These are phyloP conservation scores for Dallia pectoralis DNA, from an alignment of 2,797 vertebrate species.

Conservation along the genomic window DNA sequence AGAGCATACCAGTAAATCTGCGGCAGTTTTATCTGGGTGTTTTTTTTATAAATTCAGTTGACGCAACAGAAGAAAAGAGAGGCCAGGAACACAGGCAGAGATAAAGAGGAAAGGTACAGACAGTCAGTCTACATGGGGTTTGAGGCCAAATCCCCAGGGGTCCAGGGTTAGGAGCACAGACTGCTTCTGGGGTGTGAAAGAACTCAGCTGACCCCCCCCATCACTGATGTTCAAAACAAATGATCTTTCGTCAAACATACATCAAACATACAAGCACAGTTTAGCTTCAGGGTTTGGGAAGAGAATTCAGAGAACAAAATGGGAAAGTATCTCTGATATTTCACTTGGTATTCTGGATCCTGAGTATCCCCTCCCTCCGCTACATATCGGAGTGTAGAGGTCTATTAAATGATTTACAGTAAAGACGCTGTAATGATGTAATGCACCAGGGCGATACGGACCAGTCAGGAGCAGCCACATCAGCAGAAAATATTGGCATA, in stretches of 20 bases:
- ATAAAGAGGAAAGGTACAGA: too few relatives aligned
- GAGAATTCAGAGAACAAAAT: neutral
- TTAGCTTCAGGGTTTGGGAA: neutral
- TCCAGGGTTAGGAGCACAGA: too few relatives aligned
- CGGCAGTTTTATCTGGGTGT: too few relatives aligned
- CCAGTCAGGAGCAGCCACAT: neutral
- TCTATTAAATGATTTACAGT: neutral
- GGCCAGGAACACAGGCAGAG: too few relatives aligned
- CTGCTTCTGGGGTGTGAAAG: neutral
- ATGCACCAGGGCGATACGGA: constrained; percentile 1
- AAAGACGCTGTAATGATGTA: neutral
- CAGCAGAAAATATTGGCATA: constrained; percentile 12
- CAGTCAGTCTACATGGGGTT: too few relatives aligned
- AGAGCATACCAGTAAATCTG: too few relatives aligned
- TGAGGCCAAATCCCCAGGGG: too few relatives aligned
- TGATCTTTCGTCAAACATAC: neutral
- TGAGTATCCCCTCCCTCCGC: neutral
- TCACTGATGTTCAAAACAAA: neutral
- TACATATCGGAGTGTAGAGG: neutral
- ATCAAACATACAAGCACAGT: neutral
- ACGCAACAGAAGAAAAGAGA: too few relatives aligned
- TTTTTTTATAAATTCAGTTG: too few relatives aligned
- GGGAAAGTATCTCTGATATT: neutral
- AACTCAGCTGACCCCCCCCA: neutral
- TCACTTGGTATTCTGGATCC: neutral